Percentiles rank a stretch among this genome's conserved stretches.
phyloP scores from a whole-genome alignment of 2,888 invertebrate genomes.

The Muscina levida region DNA sequence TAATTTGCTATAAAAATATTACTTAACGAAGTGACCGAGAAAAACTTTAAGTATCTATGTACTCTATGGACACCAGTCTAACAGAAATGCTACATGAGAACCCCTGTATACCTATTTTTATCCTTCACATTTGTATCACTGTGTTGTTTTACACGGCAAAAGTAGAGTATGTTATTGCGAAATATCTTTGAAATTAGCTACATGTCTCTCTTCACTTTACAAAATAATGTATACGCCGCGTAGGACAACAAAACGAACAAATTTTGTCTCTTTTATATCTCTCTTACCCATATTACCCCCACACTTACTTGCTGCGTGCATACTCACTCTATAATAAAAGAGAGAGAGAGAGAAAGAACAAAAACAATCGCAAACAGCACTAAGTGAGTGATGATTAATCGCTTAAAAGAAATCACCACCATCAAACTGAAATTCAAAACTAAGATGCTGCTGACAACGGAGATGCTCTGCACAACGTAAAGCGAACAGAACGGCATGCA shows the following conservation, averaged over 20 bases:
- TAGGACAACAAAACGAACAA: background rate
- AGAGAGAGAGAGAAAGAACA: background rate
- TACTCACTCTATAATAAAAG: background rate
- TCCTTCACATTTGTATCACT: too few species aligned
- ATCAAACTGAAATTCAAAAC: slow-evolving; percentile 59
- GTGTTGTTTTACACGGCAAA: too few species aligned
- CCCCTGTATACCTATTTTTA: too few species aligned
- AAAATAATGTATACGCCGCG: slow-evolving; percentile 13
- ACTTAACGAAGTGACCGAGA: too few species aligned
- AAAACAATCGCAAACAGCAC: slow-evolving; percentile 33
- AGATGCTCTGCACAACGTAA: background rate
- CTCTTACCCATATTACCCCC: too few species aligned
- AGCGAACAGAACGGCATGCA: background rate
- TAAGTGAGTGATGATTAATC: slow-evolving; percentile 60
- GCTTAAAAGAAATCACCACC: slow-evolving; percentile 52
- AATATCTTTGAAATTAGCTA: too few species aligned
- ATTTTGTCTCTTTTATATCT: background rate
- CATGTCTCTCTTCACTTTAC: too few species aligned
- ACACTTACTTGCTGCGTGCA: background rate
- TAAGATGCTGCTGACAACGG: background rate
- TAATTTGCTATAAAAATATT: too few species aligned
- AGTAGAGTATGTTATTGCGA: too few species aligned
- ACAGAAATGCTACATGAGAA: too few species aligned
- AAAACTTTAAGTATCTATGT: too few species aligned
- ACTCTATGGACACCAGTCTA: too few species aligned